These are phyloP conservation scores for Ooceraea biroi DNA, from an alignment of 1,140 invertebrate species.

Conservation along the genomic window DNA sequence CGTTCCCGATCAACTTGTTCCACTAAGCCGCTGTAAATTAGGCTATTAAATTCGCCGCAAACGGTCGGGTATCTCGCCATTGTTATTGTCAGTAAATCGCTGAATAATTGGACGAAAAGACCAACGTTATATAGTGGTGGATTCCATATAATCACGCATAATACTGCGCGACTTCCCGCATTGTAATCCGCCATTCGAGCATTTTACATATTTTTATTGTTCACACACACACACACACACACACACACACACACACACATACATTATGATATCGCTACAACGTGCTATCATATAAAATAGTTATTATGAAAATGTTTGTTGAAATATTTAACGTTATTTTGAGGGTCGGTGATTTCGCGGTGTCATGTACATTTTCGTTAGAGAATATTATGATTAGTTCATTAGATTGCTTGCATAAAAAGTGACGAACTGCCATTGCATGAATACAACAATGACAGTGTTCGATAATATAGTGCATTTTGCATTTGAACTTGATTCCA, in stretches of 20 bases:
- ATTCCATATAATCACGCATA: constrained; percentile 57
- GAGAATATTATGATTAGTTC: constrained; percentile 5
- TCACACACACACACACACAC: not conserved
- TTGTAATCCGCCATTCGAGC: constrained; percentile 61
- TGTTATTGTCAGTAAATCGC: constrained; percentile 56
- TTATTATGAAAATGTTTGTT: no score
- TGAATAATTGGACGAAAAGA: constrained; percentile 50
- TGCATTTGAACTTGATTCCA: not conserved
- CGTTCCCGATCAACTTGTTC: constrained; percentile 59
- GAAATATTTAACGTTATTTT: not conserved
- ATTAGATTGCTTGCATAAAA: constrained; percentile 10
- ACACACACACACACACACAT: no score
- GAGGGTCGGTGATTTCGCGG: not conserved
- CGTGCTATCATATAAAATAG: no score
- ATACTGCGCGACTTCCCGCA: constrained; percentile 50
- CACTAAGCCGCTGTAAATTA: constrained; percentile 68
- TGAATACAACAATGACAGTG: not conserved
- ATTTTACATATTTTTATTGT: constrained; percentile 72
- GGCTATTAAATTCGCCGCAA: constrained; percentile 48
- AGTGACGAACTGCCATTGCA: not conserved
- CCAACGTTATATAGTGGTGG: constrained; percentile 25
- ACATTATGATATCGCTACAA: no score
- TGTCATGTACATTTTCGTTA: not conserved
- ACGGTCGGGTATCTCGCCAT: not conserved
- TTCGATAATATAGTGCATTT: constrained; percentile 37